Percentiles rank a stretch among this genome's conserved stretches.
Conservation (phyloP, 2,888 invertebrate genomes). For the Eilema caniola region DNA sequence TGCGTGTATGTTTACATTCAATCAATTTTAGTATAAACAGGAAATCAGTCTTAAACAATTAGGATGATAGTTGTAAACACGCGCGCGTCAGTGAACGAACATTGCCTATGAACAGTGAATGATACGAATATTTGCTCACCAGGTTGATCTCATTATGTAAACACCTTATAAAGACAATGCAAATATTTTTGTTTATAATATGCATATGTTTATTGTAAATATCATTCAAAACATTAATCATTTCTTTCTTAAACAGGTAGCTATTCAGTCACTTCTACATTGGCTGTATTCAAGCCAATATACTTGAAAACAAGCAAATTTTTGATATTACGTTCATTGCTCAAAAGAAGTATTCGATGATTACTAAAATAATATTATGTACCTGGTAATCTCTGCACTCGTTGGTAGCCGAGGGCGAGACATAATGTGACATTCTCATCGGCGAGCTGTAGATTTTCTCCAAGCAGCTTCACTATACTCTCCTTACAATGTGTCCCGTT, state of each 20-base stretch:
- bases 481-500: constrained; percentile 84
- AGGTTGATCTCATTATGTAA: constrained; percentile 13
- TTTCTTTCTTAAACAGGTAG: too few relatives aligned
- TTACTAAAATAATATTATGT: constrained; percentile 8
- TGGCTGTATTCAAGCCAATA: too few relatives aligned
- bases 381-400: constrained; percentile 83
- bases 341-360: background rate
- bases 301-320: too few relatives aligned
- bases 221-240: background rate
- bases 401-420: constrained; percentile 81
- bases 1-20: constrained; percentile 1
- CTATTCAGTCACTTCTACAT: too few relatives aligned
- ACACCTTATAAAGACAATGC: background rate
- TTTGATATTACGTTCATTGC: too few relatives aligned
- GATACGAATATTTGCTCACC: constrained; percentile 18
- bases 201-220: background rate
- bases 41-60: constrained; percentile 20
- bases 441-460: constrained; percentile 80
- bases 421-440: constrained; percentile 83
- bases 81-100: constrained; percentile 8
- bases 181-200: background rate
- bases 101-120: constrained; percentile 17
- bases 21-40: constrained; percentile 24
- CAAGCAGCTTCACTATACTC: constrained; percentile 80
- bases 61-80: constrained; percentile 9